Conservation (phyloP, 1,140 invertebrate species). For the Eciton burchellii region DNA sequence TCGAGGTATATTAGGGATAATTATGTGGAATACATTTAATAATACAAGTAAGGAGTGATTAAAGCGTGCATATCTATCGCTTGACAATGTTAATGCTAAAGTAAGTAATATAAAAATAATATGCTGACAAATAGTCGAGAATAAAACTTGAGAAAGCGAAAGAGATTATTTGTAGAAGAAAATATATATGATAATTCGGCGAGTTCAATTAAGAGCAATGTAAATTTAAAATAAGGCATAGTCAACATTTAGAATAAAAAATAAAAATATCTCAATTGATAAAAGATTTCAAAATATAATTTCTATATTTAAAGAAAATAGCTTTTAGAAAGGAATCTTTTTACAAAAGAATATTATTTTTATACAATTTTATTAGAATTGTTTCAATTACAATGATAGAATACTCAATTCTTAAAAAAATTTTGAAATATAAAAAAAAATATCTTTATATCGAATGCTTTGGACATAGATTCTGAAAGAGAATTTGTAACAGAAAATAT, state of each 20-base stretch:
- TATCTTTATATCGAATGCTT: too few species aligned
- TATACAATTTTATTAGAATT: not conserved
- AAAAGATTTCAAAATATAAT: not conserved
- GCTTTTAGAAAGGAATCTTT: not conserved
- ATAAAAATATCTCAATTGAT: not conserved
- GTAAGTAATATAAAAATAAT: slow-evolving; percentile 14
- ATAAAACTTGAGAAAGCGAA: not conserved
- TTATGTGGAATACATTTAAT: slow-evolving; percentile 54
- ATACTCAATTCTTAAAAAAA: too few species aligned
- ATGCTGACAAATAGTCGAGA: not conserved
- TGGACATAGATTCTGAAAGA: too few species aligned
- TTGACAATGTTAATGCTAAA: not conserved
- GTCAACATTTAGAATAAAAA: not conserved
- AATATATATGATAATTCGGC: not conserved
- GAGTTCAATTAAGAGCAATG: not conserved
- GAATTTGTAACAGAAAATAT: too few species aligned
- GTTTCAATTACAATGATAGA: too few species aligned
- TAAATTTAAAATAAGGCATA: slow-evolving; percentile 21
- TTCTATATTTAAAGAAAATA: not conserved
- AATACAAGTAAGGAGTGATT: slow-evolving; percentile 47
- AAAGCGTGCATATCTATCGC: slow-evolving; percentile 38
- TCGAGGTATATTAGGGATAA: slow-evolving; percentile 63
- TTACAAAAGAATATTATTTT: not conserved
- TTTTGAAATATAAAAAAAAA: too few species aligned
- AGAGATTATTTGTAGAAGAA: not conserved